These are phyloP conservation scores for Pogona vitticeps DNA, from an alignment of 2,113 vertebrate species.

Conservation along the genomic window DNA sequence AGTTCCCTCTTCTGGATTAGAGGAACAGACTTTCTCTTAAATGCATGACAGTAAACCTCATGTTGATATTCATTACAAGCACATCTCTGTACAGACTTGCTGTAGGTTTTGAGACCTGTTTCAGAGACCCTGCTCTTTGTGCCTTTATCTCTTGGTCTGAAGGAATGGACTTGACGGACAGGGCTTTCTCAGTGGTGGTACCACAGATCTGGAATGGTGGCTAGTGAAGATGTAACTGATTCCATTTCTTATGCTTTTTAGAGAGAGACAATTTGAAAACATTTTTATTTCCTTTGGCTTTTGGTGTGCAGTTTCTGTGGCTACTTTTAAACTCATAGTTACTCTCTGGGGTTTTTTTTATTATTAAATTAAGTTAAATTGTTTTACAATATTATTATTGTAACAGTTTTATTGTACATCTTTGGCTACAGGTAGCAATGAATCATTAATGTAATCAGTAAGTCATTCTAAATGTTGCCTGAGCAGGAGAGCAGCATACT, in stretches of 20 bases:
- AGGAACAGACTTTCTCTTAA: no score
- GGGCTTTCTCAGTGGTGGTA: neutral
- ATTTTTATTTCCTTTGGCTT: neutral
- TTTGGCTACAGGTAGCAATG: neutral
- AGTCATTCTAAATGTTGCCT: neutral
- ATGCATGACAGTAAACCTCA: no score
- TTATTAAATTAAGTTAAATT: neutral
- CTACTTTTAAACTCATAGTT: neutral
- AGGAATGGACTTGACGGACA: neutral
- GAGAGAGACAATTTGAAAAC: neutral
- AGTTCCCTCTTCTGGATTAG: no score
- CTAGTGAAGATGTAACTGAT: neutral
- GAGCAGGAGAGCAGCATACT: neutral
- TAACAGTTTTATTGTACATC: neutral
- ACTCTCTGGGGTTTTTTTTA: neutral
- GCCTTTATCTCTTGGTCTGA: neutral
- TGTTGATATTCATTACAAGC: no score
- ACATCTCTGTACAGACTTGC: no score
- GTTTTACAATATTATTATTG: neutral
- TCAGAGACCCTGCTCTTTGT: no score
- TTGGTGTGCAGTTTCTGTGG: neutral
- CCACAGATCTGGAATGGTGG: neutral
- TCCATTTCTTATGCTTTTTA: neutral
- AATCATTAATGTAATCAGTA: no score
- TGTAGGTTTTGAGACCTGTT: no score